Percentiles rank a stretch among this genome's conserved stretches.
Evolutionary conservation across 2,113 vertebrate genomes (phyloP).

Genomic region (Ceyx cyanopectus): DNA sequence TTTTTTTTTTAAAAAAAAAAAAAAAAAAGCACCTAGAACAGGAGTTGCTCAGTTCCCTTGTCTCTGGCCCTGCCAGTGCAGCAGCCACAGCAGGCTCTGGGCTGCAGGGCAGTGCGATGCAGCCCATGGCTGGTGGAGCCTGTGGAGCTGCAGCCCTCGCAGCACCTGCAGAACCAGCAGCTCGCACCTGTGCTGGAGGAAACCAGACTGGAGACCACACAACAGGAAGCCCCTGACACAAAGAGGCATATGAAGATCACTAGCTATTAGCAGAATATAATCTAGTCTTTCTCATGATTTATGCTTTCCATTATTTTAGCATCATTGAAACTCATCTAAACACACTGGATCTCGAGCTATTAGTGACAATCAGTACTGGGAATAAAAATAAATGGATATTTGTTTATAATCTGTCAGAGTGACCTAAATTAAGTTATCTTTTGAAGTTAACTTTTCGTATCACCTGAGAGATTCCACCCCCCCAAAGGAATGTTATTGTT

Average conservation of each 20-base stretch:
- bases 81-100: background rate
- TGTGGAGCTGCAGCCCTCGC: fast-evolving
- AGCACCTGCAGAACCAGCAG: background rate
- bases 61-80: background rate
- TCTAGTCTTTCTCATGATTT: background rate
- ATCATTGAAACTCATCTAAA: background rate
- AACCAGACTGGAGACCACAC: background rate
- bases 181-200: background rate
- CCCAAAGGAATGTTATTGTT: background rate
- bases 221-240: background rate
- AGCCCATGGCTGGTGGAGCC: fast-evolving
- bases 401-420: background rate
- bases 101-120: fast-evolving
- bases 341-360: background rate
- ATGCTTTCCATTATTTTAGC: background rate
- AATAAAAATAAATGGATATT: background rate
- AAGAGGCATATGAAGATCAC: fast-evolving
- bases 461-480: background rate
- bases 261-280: background rate
- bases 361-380: background rate
- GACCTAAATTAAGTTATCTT: background rate
- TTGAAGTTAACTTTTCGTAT: background rate
- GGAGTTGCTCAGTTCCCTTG: background rate
- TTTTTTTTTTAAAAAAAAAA: too few species aligned
- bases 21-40: background rate